These are phyloP conservation scores for Microcebus griseorufus DNA, from an alignment of 2,113 vertebrate genomes.

Conservation along the genomic window DNA sequence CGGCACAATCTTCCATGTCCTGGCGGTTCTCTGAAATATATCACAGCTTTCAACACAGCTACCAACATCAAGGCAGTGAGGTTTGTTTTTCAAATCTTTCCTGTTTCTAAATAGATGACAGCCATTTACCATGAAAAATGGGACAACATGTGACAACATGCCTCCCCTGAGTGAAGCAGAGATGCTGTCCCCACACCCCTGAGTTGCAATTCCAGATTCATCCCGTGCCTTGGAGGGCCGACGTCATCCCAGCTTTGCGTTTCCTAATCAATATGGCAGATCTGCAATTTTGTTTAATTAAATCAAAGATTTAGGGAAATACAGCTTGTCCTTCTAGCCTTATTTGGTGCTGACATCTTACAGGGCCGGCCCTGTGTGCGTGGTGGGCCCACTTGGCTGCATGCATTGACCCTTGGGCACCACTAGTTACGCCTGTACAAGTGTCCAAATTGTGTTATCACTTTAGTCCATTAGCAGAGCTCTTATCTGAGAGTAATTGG, in stretches of 20 bases:
- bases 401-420: background rate
- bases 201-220: background rate
- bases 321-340: background rate
- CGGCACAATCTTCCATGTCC: background rate
- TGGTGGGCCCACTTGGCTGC: background rate
- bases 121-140: background rate
- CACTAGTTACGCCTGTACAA: too few relatives aligned
- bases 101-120: background rate
- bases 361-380: background rate
- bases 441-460: background rate
- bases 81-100: background rate
- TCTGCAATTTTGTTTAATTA: background rate
- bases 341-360: background rate
- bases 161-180: background rate
- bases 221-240: accelerated
- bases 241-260: accelerated
- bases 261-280: background rate
- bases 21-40: background rate
- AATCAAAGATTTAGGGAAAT: background rate
- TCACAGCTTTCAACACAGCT: background rate
- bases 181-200: background rate
- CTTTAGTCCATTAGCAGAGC: conserved; percentile 7
- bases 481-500: background rate
- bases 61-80: background rate
- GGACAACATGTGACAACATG: background rate